Percentiles rank a stretch among this genome's conserved stretches.
Evolutionary conservation across 2,113 vertebrate species (phyloP).

Genomic region (Bucco capensis): DNA sequence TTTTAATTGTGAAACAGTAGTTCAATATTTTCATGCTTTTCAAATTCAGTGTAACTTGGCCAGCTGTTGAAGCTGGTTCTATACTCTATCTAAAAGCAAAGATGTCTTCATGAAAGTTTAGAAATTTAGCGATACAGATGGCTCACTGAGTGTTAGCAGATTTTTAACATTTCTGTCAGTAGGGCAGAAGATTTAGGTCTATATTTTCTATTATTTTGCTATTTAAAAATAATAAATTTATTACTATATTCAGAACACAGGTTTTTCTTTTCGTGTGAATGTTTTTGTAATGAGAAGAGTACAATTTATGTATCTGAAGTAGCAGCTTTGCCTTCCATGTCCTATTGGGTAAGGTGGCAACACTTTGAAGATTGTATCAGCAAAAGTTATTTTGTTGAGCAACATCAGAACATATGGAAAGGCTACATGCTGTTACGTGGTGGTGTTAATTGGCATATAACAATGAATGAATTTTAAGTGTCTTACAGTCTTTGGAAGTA

Average conservation of each 20-base stretch:
- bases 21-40: background rate
- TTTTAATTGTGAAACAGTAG: background rate
- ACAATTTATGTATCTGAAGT: background rate
- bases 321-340: background rate
- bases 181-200: background rate
- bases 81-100: background rate
- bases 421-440: background rate
- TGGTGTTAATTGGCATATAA: conserved; percentile 11
- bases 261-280: background rate
- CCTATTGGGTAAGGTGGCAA: background rate
- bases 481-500: background rate
- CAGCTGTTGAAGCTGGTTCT: background rate
- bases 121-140: background rate
- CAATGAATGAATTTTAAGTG: background rate
- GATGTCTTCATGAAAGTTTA: background rate
- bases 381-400: background rate
- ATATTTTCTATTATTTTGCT: background rate
- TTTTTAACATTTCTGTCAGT: background rate
- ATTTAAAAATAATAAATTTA: background rate
- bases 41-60: background rate
- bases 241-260: background rate
- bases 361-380: conserved; percentile 6
- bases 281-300: background rate
- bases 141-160: background rate
- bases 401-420: conserved; percentile 5